phyloP scores from a whole-genome alignment of 2,113 vertebrate species.

The Falco punctatus region DNA sequence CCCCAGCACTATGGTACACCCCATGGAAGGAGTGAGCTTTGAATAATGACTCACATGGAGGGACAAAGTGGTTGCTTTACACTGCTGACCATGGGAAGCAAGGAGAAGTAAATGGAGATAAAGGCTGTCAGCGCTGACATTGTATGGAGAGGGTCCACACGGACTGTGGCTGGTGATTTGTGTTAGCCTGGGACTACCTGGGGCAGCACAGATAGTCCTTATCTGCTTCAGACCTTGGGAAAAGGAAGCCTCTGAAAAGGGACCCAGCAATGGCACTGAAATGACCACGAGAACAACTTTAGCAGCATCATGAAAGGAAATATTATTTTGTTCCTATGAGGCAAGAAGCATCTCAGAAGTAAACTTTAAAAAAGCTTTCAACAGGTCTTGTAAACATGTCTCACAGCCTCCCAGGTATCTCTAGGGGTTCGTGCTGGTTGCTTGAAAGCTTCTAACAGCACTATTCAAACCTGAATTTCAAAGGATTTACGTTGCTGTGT shows the following conservation, averaged over 20 bases:
- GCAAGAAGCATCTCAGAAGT: neutral
- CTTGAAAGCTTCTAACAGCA: neutral
- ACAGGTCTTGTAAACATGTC: neutral
- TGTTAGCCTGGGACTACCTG: neutral
- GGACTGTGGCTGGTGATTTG: neutral
- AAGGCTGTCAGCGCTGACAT: neutral
- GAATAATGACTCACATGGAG: neutral
- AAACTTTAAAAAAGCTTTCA: neutral
- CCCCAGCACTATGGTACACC: neutral
- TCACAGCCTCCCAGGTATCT: neutral
- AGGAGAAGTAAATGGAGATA: neutral
- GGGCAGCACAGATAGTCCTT: too few species aligned
- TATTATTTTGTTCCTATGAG: neutral
- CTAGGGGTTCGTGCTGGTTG: neutral
- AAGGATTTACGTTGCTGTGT: neutral
- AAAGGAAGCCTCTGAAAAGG: neutral
- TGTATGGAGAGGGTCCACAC: neutral
- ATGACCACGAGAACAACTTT: neutral
- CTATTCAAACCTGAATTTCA: neutral
- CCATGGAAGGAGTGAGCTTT: neutral
- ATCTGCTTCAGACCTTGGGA: neutral
- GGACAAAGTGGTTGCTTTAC: neutral
- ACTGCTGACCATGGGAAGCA: neutral
- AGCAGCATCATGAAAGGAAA: neutral
- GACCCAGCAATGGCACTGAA: neutral